A percentile compares a stretch with the other conserved stretches of the same genome.
phyloP scores from a whole-genome alignment of 1,140 invertebrate genomes.

The Procambarus virginalis region DNA sequence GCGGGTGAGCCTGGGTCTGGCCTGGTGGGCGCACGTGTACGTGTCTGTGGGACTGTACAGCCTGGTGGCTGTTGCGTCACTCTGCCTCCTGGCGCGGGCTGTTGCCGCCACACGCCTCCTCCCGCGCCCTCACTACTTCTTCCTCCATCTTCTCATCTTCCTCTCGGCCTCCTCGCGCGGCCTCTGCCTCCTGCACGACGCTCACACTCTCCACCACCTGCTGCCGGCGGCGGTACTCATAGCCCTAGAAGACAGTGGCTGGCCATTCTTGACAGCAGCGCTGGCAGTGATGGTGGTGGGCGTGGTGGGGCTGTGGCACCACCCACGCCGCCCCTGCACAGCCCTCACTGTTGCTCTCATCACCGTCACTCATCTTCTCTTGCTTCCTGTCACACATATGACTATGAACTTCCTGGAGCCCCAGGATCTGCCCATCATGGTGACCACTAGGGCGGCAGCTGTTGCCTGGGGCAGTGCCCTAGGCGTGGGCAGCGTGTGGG shows the following conservation, averaged over 20 bases:
- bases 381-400: constrained; percentile 16
- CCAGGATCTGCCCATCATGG: background rate
- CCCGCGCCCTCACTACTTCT: constrained; percentile 25
- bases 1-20: background rate
- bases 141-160: constrained; percentile 42
- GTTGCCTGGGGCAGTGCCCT: constrained; percentile 28
- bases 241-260: constrained; percentile 33
- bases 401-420: background rate
- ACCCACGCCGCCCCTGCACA: constrained; percentile 4
- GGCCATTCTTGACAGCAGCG: constrained; percentile 45
- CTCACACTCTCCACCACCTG: background rate
- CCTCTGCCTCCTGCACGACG: constrained; percentile 31
- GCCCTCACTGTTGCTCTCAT: constrained; percentile 24
- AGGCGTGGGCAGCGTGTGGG: constrained; percentile 49
- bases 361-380: constrained; percentile 24
- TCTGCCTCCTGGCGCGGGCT: constrained; percentile 39
- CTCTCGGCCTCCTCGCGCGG: constrained; percentile 17
- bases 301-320: constrained; percentile 12
- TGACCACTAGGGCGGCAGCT: constrained; percentile 12
- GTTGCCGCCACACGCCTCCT: constrained; percentile 33
- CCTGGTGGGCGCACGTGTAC: constrained; percentile 26
- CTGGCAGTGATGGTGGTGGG: constrained; percentile 27
- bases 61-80: constrained; percentile 14
- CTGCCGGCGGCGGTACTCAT: constrained; percentile 15
- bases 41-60: constrained; percentile 26